Conservation (phyloP, 2,113 vertebrate genomes). For the Cromileptes altivelis region DNA sequence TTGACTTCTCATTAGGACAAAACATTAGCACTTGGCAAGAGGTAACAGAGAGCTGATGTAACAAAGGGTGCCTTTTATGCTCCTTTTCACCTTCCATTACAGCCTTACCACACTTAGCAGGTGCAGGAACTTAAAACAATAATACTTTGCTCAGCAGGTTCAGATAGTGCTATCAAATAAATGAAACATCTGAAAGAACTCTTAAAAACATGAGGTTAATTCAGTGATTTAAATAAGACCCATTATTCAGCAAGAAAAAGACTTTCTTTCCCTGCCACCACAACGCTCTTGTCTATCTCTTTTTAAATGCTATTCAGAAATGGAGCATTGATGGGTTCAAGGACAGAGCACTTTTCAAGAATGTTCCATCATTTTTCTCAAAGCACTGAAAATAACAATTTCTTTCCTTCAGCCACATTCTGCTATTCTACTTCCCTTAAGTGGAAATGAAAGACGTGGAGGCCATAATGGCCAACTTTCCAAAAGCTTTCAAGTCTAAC, state of each 20-base stretch:
- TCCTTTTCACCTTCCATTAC: slow-evolving; percentile 55
- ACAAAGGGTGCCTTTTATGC: slow-evolving; percentile 59
- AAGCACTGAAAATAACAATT: slow-evolving; percentile 31
- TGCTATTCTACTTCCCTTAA: slow-evolving; percentile 37
- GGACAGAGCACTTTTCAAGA: slow-evolving; percentile 49
- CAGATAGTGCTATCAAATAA: slow-evolving; percentile 35
- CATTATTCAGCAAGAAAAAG: slow-evolving; percentile 30
- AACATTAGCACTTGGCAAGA: slow-evolving; percentile 65
- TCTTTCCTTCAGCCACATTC: slow-evolving; percentile 34
- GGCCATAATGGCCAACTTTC: slow-evolving; percentile 30
- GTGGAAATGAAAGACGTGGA: slow-evolving; percentile 43
- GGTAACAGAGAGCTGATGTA: slow-evolving; percentile 42
- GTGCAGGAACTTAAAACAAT: slow-evolving; percentile 15
- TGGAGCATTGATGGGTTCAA: slow-evolving; percentile 62
- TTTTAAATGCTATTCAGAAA: slow-evolving; percentile 54
- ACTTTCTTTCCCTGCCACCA: slow-evolving; percentile 5
- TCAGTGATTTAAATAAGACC: slow-evolving; percentile 47
- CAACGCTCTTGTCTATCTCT: background rate
- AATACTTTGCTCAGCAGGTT: slow-evolving; percentile 17
- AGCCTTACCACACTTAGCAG: slow-evolving; percentile 39
- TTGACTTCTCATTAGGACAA: slow-evolving; percentile 68
- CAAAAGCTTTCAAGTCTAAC: slow-evolving; percentile 49
- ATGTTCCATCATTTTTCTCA: slow-evolving; percentile 42
- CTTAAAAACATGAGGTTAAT: slow-evolving; percentile 45
- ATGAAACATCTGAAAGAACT: slow-evolving; percentile 44